Evolutionary conservation across 2,888 invertebrate species (phyloP).

Genomic region (Sinotaia quadrata): DNA sequence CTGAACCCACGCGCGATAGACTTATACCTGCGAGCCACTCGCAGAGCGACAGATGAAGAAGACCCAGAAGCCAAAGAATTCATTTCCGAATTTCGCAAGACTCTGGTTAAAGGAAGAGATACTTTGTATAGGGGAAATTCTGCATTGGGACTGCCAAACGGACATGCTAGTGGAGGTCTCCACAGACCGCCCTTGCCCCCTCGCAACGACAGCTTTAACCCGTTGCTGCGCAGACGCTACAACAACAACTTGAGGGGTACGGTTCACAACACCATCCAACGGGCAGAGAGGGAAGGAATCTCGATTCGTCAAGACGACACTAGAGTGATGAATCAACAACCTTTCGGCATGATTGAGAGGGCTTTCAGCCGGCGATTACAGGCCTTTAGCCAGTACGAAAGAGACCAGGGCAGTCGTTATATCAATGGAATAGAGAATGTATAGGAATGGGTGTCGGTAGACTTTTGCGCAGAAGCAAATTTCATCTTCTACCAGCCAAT

Average conservation of each 20-base stretch:
- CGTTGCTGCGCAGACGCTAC: not conserved
- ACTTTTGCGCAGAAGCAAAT: too few species aligned
- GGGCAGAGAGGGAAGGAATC: not conserved
- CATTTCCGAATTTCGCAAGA: not conserved
- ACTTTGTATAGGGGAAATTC: too few species aligned
- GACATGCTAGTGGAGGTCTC: not conserved
- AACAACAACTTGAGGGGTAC: conserved; percentile 12
- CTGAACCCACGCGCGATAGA: not conserved
- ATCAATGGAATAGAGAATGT: not conserved
- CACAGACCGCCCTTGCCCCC: conserved; percentile 10
- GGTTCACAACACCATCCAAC: not conserved
- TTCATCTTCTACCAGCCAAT: too few species aligned
- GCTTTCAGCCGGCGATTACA: not conserved
- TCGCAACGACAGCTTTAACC: not conserved
- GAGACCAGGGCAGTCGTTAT: not conserved
- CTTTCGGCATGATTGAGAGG: not conserved
- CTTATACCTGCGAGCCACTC: conserved; percentile 11
- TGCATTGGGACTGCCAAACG: not conserved
- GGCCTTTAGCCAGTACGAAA: not conserved
- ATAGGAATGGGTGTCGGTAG: too few species aligned
- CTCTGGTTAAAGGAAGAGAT: too few species aligned
- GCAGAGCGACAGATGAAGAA: not conserved
- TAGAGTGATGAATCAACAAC: not conserved
- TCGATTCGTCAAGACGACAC: not conserved
- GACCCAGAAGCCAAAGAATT: conserved; percentile 1